These are phyloP conservation scores for Brachionus plicatilis DNA, from an alignment of 1,140 invertebrate species.

Conservation along the genomic window DNA sequence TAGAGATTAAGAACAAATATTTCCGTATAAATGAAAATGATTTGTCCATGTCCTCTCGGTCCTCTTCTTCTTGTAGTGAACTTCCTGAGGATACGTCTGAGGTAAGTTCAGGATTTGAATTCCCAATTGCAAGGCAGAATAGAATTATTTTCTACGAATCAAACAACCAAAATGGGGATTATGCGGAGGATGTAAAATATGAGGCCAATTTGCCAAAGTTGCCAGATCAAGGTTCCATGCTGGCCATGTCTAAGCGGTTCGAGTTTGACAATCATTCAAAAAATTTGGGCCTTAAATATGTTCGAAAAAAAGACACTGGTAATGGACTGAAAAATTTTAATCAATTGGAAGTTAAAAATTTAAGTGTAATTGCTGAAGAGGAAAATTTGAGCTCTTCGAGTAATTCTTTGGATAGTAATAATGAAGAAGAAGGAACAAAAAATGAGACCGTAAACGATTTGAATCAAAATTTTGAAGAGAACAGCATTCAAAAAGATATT, in stretches of 20 bases:
- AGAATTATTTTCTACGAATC: conserved; percentile 8
- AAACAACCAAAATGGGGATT: neutral
- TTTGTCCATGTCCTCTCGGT: neutral
- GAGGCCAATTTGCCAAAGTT: neutral
- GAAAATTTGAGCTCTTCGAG: neutral
- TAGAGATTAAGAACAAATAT: neutral
- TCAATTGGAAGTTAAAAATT: neutral
- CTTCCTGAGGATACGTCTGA: neutral
- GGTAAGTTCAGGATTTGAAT: neutral
- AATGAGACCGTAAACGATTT: neutral
- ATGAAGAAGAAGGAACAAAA: neutral
- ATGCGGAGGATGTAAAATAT: neutral
- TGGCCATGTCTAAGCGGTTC: neutral
- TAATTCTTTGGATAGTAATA: neutral
- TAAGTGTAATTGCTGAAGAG: conserved; percentile 27
- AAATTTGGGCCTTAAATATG: neutral
- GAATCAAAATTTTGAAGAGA: neutral
- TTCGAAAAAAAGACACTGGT: neutral
- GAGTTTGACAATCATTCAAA: neutral
- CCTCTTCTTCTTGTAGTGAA: neutral
- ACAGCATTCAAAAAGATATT: conserved; percentile 11
- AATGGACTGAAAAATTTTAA: conserved; percentile 13
- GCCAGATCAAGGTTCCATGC: neutral
- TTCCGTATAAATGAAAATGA: neutral
- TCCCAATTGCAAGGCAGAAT: neutral